These are phyloP conservation scores for Notamacropus eugenii DNA, from an alignment of 2,797 vertebrate genomes.

Conservation along the genomic window DNA sequence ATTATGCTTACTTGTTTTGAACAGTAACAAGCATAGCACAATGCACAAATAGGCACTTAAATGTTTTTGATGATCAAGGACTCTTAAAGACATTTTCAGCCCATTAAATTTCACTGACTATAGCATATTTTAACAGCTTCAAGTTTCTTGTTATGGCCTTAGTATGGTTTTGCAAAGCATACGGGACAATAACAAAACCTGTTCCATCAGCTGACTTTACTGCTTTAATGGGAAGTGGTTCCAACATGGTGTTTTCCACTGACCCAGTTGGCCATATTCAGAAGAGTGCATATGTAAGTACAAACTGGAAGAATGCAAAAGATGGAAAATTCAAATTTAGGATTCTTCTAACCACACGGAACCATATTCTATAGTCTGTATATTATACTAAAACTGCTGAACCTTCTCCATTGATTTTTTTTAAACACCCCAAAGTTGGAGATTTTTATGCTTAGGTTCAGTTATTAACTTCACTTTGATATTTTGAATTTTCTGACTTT, in stretches of 20 bases:
- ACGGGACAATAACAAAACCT: neutral
- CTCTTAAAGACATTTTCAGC: neutral
- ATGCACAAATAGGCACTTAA: neutral
- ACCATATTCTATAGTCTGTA: neutral
- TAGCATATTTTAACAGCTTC: neutral
- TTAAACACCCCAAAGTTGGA: neutral
- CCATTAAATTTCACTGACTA: constrained; percentile 1
- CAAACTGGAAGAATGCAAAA: neutral
- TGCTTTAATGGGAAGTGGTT: neutral
- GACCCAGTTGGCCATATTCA: neutral
- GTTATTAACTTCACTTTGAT: neutral
- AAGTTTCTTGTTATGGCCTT: constrained; percentile 4
- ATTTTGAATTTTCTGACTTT: neutral
- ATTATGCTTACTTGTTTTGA: neutral
- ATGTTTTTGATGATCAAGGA: neutral
- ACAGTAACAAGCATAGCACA: neutral
- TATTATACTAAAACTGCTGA: neutral
- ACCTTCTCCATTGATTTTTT: neutral
- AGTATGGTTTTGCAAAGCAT: neutral
- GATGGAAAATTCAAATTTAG: neutral
- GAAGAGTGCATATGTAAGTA: neutral
- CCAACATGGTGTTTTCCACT: neutral
- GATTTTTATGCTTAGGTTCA: neutral
- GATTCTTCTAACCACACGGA: neutral
- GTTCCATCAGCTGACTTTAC: neutral